Evolutionary conservation across 2,113 vertebrate genomes (phyloP), one percentile per base, ranked within the genome.

Genomic region (Polypterus bichir): DNA sequence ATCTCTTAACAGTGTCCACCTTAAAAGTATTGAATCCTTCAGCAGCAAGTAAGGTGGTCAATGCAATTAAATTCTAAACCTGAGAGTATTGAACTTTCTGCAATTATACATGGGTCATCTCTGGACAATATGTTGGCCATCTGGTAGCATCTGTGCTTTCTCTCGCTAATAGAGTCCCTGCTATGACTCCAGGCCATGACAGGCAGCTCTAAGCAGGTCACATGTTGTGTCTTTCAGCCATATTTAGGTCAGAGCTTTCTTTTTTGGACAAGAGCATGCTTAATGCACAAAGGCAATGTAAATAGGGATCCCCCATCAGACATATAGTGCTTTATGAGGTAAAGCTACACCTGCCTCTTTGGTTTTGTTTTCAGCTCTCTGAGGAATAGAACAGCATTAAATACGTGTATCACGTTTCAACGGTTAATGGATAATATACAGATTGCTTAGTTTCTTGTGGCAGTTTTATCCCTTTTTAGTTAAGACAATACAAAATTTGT

Each of bases 61-160:
- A 87, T 85, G 84, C 84, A 89, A 89, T 91, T 91, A 86, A 86
- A 88, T 87, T 79, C 75, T 83, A 80, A 89, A 91, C 85, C 90
- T 86, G 86, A 91, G 85, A 81, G 85, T 85, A 82, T 82, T 91
- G 88, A 93, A 94, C 89, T 89, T 90, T 85, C 80, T 83, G 81
- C 86, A 90, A 93, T 94, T 92, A 92, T 90, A 87, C 89, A 79
- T 82, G 88, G 87, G 88, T 94, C 90, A 87, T 81, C 85, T 88
- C 87, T 87, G 89, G 88, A 94, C 93, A 96, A 93, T 95, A 94
- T 95, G 94, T 82, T 86, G 77, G 86, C 93, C 92, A 94, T 95
- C 92, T 94, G 93, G 85, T 83, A 83, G 89, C 92, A 91, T 94
- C 90, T 92, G 91, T 86, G 89, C 86, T 74, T 70, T 82, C 73